Evolutionary conservation across 2,888 invertebrate genomes (phyloP).

Genomic region (Pimpla rufipes): DNA sequence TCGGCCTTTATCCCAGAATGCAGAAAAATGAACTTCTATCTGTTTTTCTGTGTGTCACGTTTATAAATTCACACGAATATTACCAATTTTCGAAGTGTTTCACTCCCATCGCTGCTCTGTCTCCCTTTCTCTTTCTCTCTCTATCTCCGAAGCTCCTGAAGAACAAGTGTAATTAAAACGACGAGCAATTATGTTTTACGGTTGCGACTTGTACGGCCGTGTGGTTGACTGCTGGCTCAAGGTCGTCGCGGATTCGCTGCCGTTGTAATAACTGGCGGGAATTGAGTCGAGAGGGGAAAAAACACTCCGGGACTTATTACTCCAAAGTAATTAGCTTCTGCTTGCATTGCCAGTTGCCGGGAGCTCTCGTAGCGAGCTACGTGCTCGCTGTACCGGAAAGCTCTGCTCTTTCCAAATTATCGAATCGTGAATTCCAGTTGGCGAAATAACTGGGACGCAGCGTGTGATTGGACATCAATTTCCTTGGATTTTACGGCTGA

Average conservation of each 20-base stretch:
- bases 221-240: slow-evolving; percentile 45
- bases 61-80: not conserved
- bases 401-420: slow-evolving; percentile 15
- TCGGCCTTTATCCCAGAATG: no score
- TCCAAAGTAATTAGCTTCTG: slow-evolving; percentile 81
- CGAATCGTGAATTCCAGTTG: slow-evolving; percentile 4
- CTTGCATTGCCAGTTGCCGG: slow-evolving; percentile 70
- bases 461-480: not conserved
- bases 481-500: not conserved
- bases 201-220: slow-evolving; percentile 54
- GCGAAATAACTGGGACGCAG: not conserved
- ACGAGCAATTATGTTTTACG: slow-evolving; percentile 71
- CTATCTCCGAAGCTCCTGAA: slow-evolving; percentile 5
- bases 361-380: not conserved
- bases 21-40: no score
- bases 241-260: slow-evolving; percentile 18
- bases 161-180: slow-evolving; percentile 45
- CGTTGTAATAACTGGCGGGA: slow-evolving; percentile 51
- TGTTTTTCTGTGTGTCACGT: not conserved
- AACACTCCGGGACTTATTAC: slow-evolving; percentile 77
- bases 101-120: not conserved
- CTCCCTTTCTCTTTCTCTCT: not conserved
- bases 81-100: not conserved
- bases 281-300: slow-evolving; percentile 26
- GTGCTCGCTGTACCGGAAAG: not conserved